Percentiles rank a stretch among this genome's conserved stretches.
Evolutionary conservation across 2,113 vertebrate species (phyloP).

Genomic region (Halichoeres trimaculatus): DNA sequence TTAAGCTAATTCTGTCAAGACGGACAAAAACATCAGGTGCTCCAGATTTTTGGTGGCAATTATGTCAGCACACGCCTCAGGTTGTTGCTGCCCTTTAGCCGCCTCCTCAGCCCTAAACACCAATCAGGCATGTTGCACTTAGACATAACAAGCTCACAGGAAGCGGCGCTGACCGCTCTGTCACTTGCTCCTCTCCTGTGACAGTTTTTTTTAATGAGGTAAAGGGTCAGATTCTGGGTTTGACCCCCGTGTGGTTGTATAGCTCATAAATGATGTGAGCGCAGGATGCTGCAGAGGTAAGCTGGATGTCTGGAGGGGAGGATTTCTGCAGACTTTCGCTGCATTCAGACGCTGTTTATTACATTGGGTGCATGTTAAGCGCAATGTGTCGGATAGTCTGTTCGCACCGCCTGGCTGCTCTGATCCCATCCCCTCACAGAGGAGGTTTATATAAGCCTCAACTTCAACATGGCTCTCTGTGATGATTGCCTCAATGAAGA

Average conservation of each 20-base stretch:
- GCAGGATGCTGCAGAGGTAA: constrained; percentile 5
- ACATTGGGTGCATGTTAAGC: constrained; percentile 52
- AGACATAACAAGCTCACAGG: constrained; percentile 62
- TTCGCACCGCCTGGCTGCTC: constrained; percentile 61
- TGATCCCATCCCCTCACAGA: constrained; percentile 58
- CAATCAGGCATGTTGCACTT: constrained; percentile 51
- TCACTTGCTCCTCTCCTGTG: constrained; percentile 26
- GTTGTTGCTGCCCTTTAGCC: constrained; percentile 43
- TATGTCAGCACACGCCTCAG: constrained; percentile 13
- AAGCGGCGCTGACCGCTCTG: constrained; percentile 20
- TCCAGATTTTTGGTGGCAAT: constrained; percentile 35
- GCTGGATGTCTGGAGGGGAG: constrained; percentile 13
- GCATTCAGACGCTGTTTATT: constrained; percentile 44
- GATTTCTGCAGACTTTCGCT: constrained; percentile 7
- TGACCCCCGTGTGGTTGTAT: constrained; percentile 35
- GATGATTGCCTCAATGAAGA: constrained; percentile 40
- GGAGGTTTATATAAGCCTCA: constrained; percentile 54
- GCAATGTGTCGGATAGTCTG: constrained; percentile 61
- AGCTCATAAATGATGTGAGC: constrained; percentile 32
- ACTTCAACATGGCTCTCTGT: constrained; percentile 58
- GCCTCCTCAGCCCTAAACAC: constrained; percentile 56
- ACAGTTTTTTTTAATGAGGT: constrained; percentile 59
- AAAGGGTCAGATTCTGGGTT: constrained; percentile 44
- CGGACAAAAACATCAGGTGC: constrained; percentile 18
- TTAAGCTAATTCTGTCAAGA: constrained; percentile 43